Conservation (phyloP, 2,113 vertebrate species). For the Todiramphus chloris region DNA sequence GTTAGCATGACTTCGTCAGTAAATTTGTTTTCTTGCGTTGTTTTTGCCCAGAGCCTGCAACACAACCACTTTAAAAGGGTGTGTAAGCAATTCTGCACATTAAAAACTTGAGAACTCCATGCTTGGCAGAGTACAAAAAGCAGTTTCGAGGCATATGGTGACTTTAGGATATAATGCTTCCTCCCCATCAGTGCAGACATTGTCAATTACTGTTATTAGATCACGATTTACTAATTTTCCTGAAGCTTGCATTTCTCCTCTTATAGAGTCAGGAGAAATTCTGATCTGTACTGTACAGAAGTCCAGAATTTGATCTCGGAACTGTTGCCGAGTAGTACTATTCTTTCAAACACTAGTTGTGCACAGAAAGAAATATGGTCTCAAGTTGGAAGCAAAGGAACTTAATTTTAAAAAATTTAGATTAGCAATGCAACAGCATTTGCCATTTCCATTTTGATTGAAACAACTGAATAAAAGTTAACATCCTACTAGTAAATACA, state of each 20-base stretch:
- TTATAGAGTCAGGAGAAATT: background rate
- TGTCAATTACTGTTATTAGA: background rate
- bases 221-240: background rate
- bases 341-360: background rate
- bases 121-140: background rate
- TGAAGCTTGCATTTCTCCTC: background rate
- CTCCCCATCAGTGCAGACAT: background rate
- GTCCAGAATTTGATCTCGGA: background rate
- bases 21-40: background rate
- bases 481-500: background rate
- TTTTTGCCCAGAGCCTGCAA: background rate
- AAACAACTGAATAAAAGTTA: background rate
- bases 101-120: background rate
- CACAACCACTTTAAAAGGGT: background rate
- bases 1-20: background rate
- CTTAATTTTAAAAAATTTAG: accelerated
- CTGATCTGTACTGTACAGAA: background rate
- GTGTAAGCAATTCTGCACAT: background rate
- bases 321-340: background rate
- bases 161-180: background rate
- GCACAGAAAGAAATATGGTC: accelerated
- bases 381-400: background rate
- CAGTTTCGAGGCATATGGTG: background rate
- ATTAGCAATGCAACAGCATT: background rate
- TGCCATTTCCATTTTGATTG: background rate